Evolutionary conservation across 2,888 invertebrate species (phyloP).

Genomic region (Drosophila tanythrix): DNA sequence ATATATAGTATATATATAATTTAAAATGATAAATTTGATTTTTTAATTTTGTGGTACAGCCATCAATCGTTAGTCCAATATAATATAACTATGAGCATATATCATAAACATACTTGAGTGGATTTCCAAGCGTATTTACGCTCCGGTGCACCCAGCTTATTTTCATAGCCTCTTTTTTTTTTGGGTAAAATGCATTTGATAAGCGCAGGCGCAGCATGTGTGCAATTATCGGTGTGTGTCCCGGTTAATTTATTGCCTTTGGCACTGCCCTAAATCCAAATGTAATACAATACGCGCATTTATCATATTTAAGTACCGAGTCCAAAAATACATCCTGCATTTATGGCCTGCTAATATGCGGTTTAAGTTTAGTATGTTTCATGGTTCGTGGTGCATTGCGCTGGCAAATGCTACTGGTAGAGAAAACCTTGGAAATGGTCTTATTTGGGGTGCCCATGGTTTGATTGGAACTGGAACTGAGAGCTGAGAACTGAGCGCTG

Average conservation of each 20-base stretch:
- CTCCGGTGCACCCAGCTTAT: neutral
- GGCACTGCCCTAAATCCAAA: conserved; percentile 73
- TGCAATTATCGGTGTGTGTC: conserved; percentile 74
- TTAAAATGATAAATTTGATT: neutral
- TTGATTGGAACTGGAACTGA: conserved; percentile 12
- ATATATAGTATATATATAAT: neutral
- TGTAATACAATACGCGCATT: conserved; percentile 75
- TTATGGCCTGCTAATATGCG: conserved; percentile 76
- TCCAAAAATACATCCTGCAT: conserved; percentile 71
- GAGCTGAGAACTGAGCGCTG: conserved; percentile 18
- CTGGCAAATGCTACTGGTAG: conserved; percentile 14
- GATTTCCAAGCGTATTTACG: conserved; percentile 8
- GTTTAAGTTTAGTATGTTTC: conserved; percentile 71
- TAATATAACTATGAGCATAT: neutral
- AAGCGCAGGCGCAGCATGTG: conserved; percentile 59
- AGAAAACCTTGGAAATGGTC: conserved; percentile 15
- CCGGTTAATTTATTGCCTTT: conserved; percentile 72
- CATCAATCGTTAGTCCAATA: neutral
- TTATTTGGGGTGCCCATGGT: conserved; percentile 11
- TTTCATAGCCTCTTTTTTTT: conserved; percentile 7
- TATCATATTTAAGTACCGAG: conserved; percentile 75
- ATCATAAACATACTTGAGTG: neutral
- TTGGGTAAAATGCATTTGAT: conserved; percentile 13
- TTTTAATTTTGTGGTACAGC: no score
- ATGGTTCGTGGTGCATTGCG: conserved; percentile 11